Conservation (phyloP, 2,113 vertebrate species). For the Hymenochirus boettgeri region DNA sequence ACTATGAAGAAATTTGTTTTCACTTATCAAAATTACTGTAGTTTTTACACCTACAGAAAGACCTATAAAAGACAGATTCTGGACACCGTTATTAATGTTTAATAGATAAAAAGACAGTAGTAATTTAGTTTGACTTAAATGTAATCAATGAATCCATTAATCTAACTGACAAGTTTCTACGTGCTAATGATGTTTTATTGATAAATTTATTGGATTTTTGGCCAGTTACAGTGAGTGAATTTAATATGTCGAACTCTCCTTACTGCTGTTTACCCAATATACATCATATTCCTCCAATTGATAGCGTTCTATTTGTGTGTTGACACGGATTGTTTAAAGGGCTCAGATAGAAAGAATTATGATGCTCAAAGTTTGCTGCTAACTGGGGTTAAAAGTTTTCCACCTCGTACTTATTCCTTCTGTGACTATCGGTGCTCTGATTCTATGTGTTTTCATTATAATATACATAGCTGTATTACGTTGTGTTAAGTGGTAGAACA, state of each 20-base stretch:
- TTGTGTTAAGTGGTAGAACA: too few species aligned
- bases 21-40: conserved; percentile 54
- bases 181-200: conserved; percentile 65
- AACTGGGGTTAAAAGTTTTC: too few species aligned
- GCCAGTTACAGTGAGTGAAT: conserved; percentile 47
- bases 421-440: too few species aligned
- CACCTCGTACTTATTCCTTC: too few species aligned
- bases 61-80: conserved; percentile 53
- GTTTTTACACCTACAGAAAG: conserved; percentile 56
- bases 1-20: conserved; percentile 45
- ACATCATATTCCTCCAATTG: conserved; percentile 56
- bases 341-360: too few species aligned
- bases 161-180: conserved; percentile 64
- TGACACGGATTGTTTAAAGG: conserved; percentile 46
- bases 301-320: conserved; percentile 48
- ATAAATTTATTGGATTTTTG: conserved; percentile 67
- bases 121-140: conserved; percentile 71
- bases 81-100: conserved; percentile 70
- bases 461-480: too few species aligned
- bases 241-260: conserved; percentile 56
- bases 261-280: conserved; percentile 55
- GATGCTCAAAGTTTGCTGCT: too few species aligned
- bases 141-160: conserved; percentile 65
- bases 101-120: conserved; percentile 66
- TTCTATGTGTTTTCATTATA: too few species aligned